phyloP scores from a whole-genome alignment of 2,888 invertebrate genomes.

The Autographa gamma region DNA sequence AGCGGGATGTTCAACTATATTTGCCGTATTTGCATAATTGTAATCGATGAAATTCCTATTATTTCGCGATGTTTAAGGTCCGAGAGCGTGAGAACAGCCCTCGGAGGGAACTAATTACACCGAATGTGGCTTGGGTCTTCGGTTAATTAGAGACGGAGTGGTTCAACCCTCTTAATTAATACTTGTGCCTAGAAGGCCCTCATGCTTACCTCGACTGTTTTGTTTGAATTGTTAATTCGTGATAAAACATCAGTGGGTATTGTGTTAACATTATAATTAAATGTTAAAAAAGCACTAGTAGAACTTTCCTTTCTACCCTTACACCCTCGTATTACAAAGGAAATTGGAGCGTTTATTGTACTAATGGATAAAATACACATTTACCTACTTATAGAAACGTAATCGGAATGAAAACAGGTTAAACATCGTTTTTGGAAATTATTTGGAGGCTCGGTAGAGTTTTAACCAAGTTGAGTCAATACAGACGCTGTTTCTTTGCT shows the following conservation, averaged over 20 bases:
- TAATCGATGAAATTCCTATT: slow-evolving; percentile 79
- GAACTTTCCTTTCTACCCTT: slow-evolving; percentile 51
- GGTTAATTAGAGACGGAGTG: slow-evolving; percentile 87
- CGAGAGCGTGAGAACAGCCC: slow-evolving; percentile 85
- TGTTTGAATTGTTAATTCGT: slow-evolving; percentile 86
- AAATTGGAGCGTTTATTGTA: slow-evolving; percentile 33
- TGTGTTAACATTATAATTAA: slow-evolving; percentile 77
- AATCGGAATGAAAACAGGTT: slow-evolving; percentile 5
- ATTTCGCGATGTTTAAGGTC: slow-evolving; percentile 76
- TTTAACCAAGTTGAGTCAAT: neutral
- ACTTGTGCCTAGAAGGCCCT: slow-evolving; percentile 83
- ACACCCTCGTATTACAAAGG: slow-evolving; percentile 35
- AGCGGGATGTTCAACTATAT: slow-evolving; percentile 42
- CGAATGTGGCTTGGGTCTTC: slow-evolving; percentile 86
- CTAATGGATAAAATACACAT: slow-evolving; percentile 13
- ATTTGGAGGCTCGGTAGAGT: neutral
- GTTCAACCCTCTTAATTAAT: slow-evolving; percentile 88
- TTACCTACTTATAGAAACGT: slow-evolving; percentile 9
- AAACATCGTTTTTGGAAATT: slow-evolving; percentile 4
- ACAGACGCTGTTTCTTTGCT: neutral
- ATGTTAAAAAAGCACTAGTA: slow-evolving; percentile 65
- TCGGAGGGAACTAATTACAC: slow-evolving; percentile 87
- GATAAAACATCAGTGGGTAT: slow-evolving; percentile 80
- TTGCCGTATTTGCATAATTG: slow-evolving; percentile 75
- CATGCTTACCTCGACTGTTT: slow-evolving; percentile 82